Evolutionary conservation across 2,888 invertebrate species (phyloP).

Genomic region (Campopleginae sp.): DNA sequence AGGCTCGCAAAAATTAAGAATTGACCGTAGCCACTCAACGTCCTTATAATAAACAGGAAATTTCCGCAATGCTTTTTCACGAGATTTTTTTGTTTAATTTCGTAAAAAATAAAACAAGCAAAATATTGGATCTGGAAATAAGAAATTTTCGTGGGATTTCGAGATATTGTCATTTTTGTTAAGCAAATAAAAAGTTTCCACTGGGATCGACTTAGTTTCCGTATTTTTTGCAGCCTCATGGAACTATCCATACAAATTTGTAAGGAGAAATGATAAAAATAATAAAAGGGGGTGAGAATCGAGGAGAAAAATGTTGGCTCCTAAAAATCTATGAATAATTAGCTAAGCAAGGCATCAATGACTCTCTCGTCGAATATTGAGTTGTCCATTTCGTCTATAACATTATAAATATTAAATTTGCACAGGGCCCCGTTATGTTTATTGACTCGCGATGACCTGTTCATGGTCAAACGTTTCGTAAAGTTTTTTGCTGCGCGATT

Average conservation of each 20-base stretch:
- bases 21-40: too few species aligned
- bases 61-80: not conserved
- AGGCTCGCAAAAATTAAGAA: too few species aligned
- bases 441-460: slow-evolving; percentile 56
- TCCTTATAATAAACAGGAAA: not conserved
- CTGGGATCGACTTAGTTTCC: slow-evolving; percentile 1
- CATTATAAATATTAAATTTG: slow-evolving; percentile 57
- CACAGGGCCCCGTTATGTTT: slow-evolving; percentile 73
- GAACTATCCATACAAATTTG: slow-evolving; percentile 32
- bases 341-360: slow-evolving; percentile 80
- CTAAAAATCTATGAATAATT: slow-evolving; percentile 74
- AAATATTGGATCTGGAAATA: not conserved
- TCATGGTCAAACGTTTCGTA: slow-evolving; percentile 48
- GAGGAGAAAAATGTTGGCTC: slow-evolving; percentile 73
- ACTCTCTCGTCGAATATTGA: slow-evolving; percentile 70
- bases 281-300: slow-evolving; percentile 72
- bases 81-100: not conserved
- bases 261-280: slow-evolving; percentile 14
- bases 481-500: slow-evolving; percentile 24
- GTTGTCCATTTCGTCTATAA: slow-evolving; percentile 48
- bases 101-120: not conserved
- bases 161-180: not conserved
- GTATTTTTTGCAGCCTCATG: slow-evolving; percentile 5
- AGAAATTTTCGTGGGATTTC: not conserved
- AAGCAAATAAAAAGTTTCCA: not conserved